Evolutionary conservation across 1,140 invertebrate genomes (phyloP), one percentile per base, ranked within the genome.

Genomic region (Atta cephalotes): DNA sequence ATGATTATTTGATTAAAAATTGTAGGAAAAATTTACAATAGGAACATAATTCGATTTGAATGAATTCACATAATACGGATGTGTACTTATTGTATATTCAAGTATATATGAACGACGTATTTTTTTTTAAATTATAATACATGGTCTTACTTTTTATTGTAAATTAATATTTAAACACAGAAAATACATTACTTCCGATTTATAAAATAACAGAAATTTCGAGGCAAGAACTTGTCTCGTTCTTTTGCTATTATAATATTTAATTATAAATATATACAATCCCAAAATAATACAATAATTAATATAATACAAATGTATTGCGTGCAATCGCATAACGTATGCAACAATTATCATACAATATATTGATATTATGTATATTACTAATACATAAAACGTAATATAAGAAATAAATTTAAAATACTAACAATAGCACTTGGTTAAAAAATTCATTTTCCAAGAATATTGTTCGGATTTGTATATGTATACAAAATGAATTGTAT

Each of bases 201-300:
- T 88, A 88, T 51, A 80, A 79, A 89, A 16, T 90, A 90, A 87
- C 80, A 90, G 86, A 58, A 87, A 66, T 76, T 87, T 81, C 12
- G 72, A 25, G 25, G 16, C 56, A 53, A 14, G 53, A n/a, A 81
- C 53, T 18, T 76, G 18, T 16, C 18, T 39, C 21, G 6, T 58
- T 66, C 39, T 60, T 3, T 78, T 78, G 25, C 39, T 62, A 56
- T 74, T 60, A 53, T 62, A 86, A 86, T 87, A 25, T 25, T 25
- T 25, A 88, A 88, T 79, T 71, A 86, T 91, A 90, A 85, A 87
- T 91, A 91, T 91, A 62, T 91, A 91, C 89, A 91, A 49, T 39
- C n/a, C 5, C 62, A 62, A 91, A 90, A 85, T 90, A 91, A 90
- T 91, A 91, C 77, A 90, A 60, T 80, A 88, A 56, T 80, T 80